A percentile compares a stretch with the other conserved stretches of the same genome.
Conservation (phyloP, 2,888 invertebrate species). For the Plebejus anna region DNA sequence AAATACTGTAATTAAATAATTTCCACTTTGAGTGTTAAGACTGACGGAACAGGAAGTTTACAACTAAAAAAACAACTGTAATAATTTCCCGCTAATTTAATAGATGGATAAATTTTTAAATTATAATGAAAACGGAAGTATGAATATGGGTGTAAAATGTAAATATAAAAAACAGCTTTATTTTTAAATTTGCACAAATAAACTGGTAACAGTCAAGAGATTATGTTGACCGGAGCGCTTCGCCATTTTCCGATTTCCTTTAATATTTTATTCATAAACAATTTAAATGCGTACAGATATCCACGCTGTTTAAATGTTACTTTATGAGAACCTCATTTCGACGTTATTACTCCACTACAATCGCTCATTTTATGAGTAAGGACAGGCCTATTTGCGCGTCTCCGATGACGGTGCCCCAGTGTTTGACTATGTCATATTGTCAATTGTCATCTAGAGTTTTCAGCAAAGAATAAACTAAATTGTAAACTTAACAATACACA, state of each 20-base stretch:
- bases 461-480: too few relatives aligned
- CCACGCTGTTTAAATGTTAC: slow-evolving; percentile 12
- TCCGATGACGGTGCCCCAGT: not conserved
- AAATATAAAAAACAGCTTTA: not conserved
- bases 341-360: not conserved
- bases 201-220: slow-evolving; percentile 18
- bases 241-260: slow-evolving; percentile 19
- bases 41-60: too few relatives aligned
- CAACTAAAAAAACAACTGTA: too few relatives aligned
- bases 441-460: not conserved
- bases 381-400: not conserved
- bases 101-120: too few relatives aligned
- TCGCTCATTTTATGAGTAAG: not conserved
- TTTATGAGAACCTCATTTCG: slow-evolving; percentile 19
- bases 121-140: not conserved
- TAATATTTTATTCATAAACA: slow-evolving; percentile 26
- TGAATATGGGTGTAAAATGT: not conserved
- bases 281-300: slow-evolving; percentile 24
- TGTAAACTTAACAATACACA: too few relatives aligned
- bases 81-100: too few relatives aligned
- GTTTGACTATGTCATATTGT: not conserved
- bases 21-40: too few relatives aligned
- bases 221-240: slow-evolving; percentile 12
- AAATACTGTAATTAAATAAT: too few relatives aligned
- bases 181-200: not conserved